Conservation (phyloP, 2,797 vertebrate genomes). For the Holocentrus rufus region DNA sequence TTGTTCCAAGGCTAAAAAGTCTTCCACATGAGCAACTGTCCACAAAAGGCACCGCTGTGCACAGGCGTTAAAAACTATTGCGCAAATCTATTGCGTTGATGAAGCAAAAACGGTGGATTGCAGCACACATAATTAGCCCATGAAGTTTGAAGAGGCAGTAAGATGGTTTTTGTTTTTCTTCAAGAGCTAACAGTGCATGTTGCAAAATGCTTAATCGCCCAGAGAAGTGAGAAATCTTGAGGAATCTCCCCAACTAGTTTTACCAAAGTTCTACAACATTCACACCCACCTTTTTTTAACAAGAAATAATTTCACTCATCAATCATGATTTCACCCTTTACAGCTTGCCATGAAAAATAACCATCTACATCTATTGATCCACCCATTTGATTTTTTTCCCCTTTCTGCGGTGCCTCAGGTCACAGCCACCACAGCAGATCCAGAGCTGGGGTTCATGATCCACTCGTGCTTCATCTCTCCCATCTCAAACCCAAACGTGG, state of each 20-base stretch:
- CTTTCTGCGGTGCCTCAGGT: slow-evolving; percentile 79
- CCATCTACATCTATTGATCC: neutral
- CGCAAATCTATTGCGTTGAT: neutral
- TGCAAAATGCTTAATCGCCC: no score
- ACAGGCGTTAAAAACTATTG: neutral
- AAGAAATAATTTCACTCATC: slow-evolving; percentile 5
- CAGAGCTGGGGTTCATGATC: slow-evolving; percentile 90
- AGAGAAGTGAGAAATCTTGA: neutral
- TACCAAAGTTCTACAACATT: neutral
- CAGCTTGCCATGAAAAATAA: neutral
- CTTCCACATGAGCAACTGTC: neutral
- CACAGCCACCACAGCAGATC: slow-evolving; percentile 85
- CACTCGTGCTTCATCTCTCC: slow-evolving; percentile 91
- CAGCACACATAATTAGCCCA: neutral
- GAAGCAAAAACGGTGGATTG: neutral
- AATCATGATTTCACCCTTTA: slow-evolving; percentile 8
- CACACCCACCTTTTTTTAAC: neutral
- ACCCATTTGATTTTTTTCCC: slow-evolving; percentile 21
- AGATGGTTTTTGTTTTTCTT: neutral
- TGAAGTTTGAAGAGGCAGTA: neutral
- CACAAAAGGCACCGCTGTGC: neutral
- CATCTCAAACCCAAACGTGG: slow-evolving; percentile 80
- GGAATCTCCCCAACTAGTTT: neutral
- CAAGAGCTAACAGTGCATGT: no score
- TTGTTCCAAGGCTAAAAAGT: neutral